Evolutionary conservation across 2,797 vertebrate species (phyloP).

Genomic region (Sebastiscus albofasciatus): DNA sequence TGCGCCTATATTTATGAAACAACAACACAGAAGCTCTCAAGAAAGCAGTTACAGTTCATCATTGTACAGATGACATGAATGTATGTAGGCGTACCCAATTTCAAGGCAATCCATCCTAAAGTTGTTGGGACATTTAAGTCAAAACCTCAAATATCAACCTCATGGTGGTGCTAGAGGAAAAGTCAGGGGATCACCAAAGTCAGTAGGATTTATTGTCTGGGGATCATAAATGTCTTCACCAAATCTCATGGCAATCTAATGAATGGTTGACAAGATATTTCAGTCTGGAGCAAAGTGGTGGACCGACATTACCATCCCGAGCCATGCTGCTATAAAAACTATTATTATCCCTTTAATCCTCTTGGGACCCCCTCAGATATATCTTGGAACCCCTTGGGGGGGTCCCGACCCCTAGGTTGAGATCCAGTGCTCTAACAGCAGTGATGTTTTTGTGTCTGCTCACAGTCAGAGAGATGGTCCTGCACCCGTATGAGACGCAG

Average conservation of each 20-base stretch:
- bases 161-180: background rate
- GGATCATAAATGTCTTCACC: background rate
- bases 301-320: no score
- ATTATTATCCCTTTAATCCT: background rate
- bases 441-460: conserved; percentile 15
- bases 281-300: background rate
- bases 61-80: background rate
- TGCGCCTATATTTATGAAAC: no score
- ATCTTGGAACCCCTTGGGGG: background rate
- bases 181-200: background rate
- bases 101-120: background rate
- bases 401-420: background rate
- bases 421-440: conserved; percentile 1
- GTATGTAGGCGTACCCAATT: background rate
- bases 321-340: background rate
- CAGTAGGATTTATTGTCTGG: background rate
- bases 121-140: background rate
- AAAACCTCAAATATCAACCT: background rate
- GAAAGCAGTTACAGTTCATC: no score
- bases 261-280: background rate
- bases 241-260: background rate
- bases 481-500: conserved; percentile 95
- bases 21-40: no score
- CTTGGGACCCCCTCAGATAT: background rate
- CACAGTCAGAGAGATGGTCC: conserved; percentile 95